Evolutionary conservation across 1,140 invertebrate genomes (phyloP), one percentile per base, ranked within the genome.

Genomic region (Diorhabda sublineata): DNA sequence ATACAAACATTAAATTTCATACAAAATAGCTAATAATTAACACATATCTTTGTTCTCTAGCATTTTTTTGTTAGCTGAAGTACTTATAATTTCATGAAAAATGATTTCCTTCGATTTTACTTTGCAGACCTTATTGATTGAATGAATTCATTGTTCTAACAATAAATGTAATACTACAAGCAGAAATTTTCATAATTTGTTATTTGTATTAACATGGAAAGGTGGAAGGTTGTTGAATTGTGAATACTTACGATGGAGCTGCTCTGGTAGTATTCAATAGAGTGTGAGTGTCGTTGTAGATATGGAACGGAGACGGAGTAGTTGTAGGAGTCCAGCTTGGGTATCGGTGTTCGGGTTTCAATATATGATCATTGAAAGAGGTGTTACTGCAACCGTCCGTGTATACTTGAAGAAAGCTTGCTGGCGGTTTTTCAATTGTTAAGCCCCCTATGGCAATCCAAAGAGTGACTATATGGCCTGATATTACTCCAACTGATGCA

Each of bases 401-500:
- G 2, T 86, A 85, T 4, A 89, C 79, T 5, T 88, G 85, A 7
- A 91, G 73, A 56, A 82, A 80, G 8, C 80, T 76, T 45, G 81
- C 74, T 3, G 79, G 77, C 7, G 79, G 73, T 45, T 81, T 86
- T 7, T 85, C 81, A 0, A 87, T 45, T 3, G 82, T 86, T 9
- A 90, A 74, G 63, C 86, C 82, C 0, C 89, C 89, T 61, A 87
- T 85, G 2, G 88, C 88, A 4, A 91, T 83, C 88, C 89, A 90
- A 0, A 90, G 74, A 0, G 88, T 88, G 4, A 87, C 81, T 0
- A 87, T 73, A 73, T 90, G 89, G 42, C 88, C 87, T 5, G 85
- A 78, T 42, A 91, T 84, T 85, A 91, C 90, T 5, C 90, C 90
- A 2, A 82, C 79, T 0, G 87, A 83, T 7, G 90, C 89, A 41